Evolutionary conservation across 2,113 vertebrate species (phyloP), one percentile per base, ranked within the genome.

Genomic region (Aviceda subcristata): DNA sequence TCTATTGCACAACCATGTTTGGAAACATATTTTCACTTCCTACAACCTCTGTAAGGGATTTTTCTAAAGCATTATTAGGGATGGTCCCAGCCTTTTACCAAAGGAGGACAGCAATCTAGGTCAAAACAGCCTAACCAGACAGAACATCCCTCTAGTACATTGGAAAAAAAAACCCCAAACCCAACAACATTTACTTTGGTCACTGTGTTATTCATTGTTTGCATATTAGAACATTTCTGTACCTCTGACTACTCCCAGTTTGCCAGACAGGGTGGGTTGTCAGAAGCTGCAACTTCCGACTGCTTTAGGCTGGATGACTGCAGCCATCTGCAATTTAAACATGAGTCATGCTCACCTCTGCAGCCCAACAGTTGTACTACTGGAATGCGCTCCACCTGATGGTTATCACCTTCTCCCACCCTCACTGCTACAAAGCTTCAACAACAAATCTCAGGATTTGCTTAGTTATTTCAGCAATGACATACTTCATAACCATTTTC

Each of bases 201-300:
- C 90, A 62, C 38, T 50, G 11, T 76, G 53, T 59, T 91, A 91
- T 74, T 94, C 57, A 82, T 48, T 88, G 90, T 86, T 92, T 87
- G 66, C 64, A 38, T 69, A 46, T 51, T 53, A 55, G 36, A 84
- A 16, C 71, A 96, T 39, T 88, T 80, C 63, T 83, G 63, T 51
- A 88, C 55, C 62, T 88, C 60, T 86, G 95, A 88, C 82, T 66
- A 73, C 88, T 97, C 86, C 83, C 88, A 94, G 32, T 60, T 95
- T 79, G 77, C 77, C 81, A 95, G 94, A 92, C 89, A 89, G 80
- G 92, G 63, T 0, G 8, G 38, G 75, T 55, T 92, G 74, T 90
- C 81, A 82, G 89, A 75, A 93, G 43, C 68, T 88, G 74, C 38
- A 82, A 53, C 75, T 80, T 92, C 78, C 3, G 15, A 48, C 81